phyloP scores from a whole-genome alignment of 2,113 vertebrate species.

The Gyps fulvus region DNA sequence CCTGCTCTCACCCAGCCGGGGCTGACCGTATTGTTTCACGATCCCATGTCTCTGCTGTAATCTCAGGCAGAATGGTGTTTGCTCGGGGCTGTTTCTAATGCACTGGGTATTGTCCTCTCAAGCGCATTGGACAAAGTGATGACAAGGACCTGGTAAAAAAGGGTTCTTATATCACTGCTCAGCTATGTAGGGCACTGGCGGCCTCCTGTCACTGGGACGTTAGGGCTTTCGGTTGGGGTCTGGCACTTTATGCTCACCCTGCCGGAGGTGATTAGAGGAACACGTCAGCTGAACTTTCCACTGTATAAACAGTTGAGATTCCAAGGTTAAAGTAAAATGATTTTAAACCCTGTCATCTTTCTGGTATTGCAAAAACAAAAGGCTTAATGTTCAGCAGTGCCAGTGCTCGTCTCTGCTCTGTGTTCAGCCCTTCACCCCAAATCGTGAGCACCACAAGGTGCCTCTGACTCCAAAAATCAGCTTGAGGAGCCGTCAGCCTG shows the following conservation, averaged over 20 bases:
- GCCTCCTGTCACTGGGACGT: constrained; percentile 50
- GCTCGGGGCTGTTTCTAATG: constrained; percentile 45
- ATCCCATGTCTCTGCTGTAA: constrained; percentile 58
- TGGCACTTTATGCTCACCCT: constrained; percentile 35
- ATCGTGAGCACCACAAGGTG: accelerated
- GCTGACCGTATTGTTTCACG: neutral
- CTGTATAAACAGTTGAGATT: constrained; percentile 68
- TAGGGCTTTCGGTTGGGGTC: constrained; percentile 32
- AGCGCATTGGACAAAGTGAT: constrained; percentile 58
- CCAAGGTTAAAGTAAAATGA: constrained; percentile 66
- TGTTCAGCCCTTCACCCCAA: neutral
- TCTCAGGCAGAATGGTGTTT: constrained; percentile 49
- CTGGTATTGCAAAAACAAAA: constrained; percentile 24
- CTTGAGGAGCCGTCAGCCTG: neutral
- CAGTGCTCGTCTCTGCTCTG: neutral
- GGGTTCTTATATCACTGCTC: constrained; percentile 69
- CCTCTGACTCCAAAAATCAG: neutral
- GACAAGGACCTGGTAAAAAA: constrained; percentile 75
- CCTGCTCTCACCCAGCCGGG: neutral
- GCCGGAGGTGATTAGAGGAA: constrained; percentile 71
- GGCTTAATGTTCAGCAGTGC: neutral
- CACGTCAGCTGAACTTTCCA: constrained; percentile 70
- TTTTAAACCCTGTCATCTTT: constrained; percentile 58
- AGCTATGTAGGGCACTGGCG: constrained; percentile 60
- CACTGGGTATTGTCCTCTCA: constrained; percentile 70